Conservation (phyloP, 2,888 invertebrate genomes). For the Cephus pygmeus region DNA sequence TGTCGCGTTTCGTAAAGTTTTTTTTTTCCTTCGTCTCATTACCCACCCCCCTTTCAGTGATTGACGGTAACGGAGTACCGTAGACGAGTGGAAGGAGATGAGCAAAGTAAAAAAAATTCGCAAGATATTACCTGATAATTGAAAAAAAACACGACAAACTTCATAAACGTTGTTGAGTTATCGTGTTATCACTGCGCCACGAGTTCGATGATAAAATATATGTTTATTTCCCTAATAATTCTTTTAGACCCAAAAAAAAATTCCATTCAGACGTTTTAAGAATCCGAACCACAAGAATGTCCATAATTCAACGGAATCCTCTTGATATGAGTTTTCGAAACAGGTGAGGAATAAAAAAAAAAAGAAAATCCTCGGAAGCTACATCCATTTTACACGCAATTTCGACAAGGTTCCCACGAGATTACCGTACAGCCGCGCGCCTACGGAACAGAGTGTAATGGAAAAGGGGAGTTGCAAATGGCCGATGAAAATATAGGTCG, state of each 20-base stretch:
- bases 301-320: too few relatives aligned
- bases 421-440: not conserved
- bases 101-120: not conserved
- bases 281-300: not conserved
- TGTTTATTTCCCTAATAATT: not conserved
- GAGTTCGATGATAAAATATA: not conserved
- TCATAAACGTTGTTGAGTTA: not conserved
- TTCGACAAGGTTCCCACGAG: not conserved
- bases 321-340: not conserved
- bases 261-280: not conserved
- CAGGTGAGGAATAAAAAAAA: not conserved
- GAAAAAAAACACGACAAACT: not conserved
- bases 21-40: not conserved
- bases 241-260: not conserved
- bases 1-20: not conserved
- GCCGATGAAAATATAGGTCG: not conserved
- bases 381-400: constrained; percentile 12
- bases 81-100: not conserved
- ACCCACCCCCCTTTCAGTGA: not conserved
- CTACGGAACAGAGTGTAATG: not conserved
- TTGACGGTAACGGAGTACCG: not conserved
- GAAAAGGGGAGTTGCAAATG: not conserved
- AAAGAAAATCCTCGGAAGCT: constrained; percentile 1
- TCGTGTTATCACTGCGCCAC: not conserved
- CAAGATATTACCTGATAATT: not conserved